phyloP scores from a whole-genome alignment of 2,113 vertebrate species.

The Tetraodon nigroviridis region DNA sequence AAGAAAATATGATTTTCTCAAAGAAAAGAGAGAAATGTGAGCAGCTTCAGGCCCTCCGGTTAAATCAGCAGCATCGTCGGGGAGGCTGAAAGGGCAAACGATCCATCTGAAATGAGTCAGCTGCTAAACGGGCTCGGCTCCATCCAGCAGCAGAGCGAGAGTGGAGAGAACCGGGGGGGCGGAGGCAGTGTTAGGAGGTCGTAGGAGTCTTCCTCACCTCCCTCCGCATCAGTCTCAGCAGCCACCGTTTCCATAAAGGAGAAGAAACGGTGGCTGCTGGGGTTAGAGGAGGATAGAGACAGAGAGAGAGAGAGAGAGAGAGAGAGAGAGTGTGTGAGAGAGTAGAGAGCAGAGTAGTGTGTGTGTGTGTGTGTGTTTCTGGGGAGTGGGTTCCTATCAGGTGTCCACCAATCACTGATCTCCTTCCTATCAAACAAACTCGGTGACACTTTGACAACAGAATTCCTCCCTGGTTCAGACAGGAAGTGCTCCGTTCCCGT shows the following conservation, averaged over 20 bases:
- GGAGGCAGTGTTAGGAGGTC: slow-evolving; percentile 17
- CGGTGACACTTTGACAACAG: slow-evolving; percentile 11
- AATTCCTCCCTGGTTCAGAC: not conserved
- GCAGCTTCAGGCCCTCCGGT: slow-evolving; percentile 30
- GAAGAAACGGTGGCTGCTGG: slow-evolving; percentile 27
- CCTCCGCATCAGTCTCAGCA: slow-evolving; percentile 49
- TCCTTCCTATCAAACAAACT: too few relatives aligned
- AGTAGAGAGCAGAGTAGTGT: too few relatives aligned
- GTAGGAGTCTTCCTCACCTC: slow-evolving; percentile 29
- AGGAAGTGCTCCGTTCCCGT: not conserved
- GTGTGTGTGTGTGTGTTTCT: not conserved
- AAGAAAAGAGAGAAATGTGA: not conserved
- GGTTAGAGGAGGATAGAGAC: too few relatives aligned
- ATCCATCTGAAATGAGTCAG: slow-evolving; percentile 66
- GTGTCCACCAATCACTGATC: slow-evolving; percentile 8
- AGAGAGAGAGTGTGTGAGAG: not conserved
- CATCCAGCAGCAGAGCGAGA: slow-evolving; percentile 57
- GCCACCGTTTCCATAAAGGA: slow-evolving; percentile 38
- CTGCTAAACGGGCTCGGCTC: slow-evolving; percentile 64
- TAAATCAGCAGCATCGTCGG: slow-evolving; percentile 56
- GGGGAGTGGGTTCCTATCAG: slow-evolving; percentile 31
- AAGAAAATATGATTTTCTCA: slow-evolving; percentile 7
- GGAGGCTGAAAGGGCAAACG: slow-evolving; percentile 65
- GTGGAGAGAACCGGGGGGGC: slow-evolving; percentile 8
- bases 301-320: too few relatives aligned